Percentiles rank a stretch among this genome's conserved stretches.
These are phyloP conservation scores for Trididemnum miniatum DNA, from an alignment of 23 tunicate species.

Conservation along the genomic window DNA sequence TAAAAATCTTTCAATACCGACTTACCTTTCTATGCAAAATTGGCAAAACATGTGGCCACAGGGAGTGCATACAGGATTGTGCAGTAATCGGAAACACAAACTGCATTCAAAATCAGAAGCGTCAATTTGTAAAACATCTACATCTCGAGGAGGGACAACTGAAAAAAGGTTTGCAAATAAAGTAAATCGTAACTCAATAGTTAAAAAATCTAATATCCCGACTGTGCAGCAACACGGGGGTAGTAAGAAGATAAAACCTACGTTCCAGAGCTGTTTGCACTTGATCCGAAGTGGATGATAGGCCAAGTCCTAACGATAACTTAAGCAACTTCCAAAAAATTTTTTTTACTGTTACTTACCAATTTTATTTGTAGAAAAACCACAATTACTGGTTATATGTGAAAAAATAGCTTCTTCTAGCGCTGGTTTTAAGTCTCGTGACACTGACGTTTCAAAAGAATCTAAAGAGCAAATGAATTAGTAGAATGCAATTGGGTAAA, in stretches of 20 bases:
- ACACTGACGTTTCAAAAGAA: not conserved
- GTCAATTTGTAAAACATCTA: slow-evolving; percentile 36
- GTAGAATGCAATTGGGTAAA: not conserved
- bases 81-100: slow-evolving; percentile 69
- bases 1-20: not conserved
- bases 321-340: no score
- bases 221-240: no score
- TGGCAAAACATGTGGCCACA: slow-evolving; percentile 92
- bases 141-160: not conserved
- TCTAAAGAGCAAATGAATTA: not conserved
- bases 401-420: not conserved
- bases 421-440: not conserved
- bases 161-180: no score
- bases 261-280: no score
- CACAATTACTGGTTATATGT: not conserved
- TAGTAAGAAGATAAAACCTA: no score
- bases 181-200: no score
- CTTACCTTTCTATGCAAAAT: slow-evolving; percentile 82
- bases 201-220: no score
- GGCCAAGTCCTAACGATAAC: no score
- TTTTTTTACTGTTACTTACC: not conserved
- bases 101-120: slow-evolving; percentile 88
- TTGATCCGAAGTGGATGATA: no score
- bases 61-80: slow-evolving; percentile 82
- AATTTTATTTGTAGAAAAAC: not conserved